A percentile compares a stretch with the other conserved stretches of the same genome.
Conservation (phyloP, 2,113 vertebrate genomes). For the Perca schrenkii region DNA sequence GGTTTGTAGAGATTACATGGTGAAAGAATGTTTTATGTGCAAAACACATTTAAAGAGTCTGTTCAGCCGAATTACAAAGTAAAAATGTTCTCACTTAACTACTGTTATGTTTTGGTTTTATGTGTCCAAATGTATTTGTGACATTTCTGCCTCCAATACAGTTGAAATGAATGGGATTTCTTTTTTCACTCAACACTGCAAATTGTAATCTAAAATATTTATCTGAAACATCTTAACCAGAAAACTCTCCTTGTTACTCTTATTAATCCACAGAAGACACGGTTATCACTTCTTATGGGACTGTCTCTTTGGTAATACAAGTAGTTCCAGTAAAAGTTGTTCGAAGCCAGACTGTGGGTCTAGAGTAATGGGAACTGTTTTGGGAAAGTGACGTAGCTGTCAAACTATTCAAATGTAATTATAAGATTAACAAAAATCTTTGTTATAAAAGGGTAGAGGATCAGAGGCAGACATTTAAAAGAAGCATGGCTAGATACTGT, state of each 20-base stretch:
- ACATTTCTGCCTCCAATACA: not conserved
- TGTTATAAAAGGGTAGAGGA: too few species aligned
- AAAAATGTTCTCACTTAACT: not conserved
- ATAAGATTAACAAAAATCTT: not conserved
- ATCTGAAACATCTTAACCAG: not conserved
- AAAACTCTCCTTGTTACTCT: not conserved
- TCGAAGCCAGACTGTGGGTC: not conserved
- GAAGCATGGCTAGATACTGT: not conserved
- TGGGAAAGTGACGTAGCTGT: not conserved
- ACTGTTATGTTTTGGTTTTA: not conserved
- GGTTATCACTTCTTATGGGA: not conserved
- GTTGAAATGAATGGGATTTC: not conserved
- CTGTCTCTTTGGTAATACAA: not conserved
- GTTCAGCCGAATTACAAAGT: not conserved
- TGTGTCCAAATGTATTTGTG: not conserved
- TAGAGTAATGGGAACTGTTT: not conserved
- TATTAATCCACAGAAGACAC: not conserved
- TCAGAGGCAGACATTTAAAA: not conserved
- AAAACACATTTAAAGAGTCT: not conserved
- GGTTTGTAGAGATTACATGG: slow-evolving; percentile 75
- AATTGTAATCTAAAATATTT: not conserved
- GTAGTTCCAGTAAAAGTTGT: not conserved
- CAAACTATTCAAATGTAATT: not conserved
- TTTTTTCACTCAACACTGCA: not conserved
- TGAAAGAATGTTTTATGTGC: too few species aligned